These are phyloP conservation scores for Colius striatus DNA, from an alignment of 2,113 vertebrate genomes.

Conservation along the genomic window DNA sequence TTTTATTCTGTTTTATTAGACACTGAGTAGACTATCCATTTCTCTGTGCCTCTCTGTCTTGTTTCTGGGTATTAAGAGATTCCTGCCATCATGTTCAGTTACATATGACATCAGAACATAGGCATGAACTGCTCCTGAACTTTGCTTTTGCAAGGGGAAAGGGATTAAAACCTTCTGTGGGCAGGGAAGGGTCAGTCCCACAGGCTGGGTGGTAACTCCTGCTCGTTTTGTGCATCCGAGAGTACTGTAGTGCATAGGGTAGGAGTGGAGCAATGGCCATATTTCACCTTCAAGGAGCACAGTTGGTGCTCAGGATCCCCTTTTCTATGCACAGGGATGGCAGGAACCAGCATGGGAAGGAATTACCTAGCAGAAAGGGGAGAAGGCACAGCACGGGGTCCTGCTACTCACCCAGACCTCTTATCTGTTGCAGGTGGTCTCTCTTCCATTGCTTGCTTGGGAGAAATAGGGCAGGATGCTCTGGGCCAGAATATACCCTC, in stretches of 20 bases:
- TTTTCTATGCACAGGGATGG: background rate
- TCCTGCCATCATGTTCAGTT: slow-evolving; percentile 7
- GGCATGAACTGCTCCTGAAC: background rate
- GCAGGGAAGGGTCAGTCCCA: background rate
- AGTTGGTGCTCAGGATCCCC: background rate
- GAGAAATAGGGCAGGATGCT: background rate
- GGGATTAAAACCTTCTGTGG: background rate
- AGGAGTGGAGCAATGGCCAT: background rate
- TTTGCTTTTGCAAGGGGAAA: background rate
- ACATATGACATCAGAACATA: background rate
- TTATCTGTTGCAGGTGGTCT: background rate
- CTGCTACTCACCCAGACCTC: background rate
- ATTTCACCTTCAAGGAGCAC: accelerated
- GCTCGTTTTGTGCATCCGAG: background rate
- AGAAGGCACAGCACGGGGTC: accelerated
- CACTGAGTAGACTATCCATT: background rate
- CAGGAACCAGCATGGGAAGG: background rate
- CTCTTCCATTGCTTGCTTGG: background rate
- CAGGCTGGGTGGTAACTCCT: background rate
- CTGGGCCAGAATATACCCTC: background rate
- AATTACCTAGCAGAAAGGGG: background rate
- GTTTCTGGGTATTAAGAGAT: background rate
- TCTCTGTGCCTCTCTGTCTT: background rate
- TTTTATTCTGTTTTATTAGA: slow-evolving; percentile 15
- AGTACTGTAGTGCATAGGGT: background rate